phyloP scores from a whole-genome alignment of 2,113 vertebrate genomes.

The Nibea coibor region DNA sequence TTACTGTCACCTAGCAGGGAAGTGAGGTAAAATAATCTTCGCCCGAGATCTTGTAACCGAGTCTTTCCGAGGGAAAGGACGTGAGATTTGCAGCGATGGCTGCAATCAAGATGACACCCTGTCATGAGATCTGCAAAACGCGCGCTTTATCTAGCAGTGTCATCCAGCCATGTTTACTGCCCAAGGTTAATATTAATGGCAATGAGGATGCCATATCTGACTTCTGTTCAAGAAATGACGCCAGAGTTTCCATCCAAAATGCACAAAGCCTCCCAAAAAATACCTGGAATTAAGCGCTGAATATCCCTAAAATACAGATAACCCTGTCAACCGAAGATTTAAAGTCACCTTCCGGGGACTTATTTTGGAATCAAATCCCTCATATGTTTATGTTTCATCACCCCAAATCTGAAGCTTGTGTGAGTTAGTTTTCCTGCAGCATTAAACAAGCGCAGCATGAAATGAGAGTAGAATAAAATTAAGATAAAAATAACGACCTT shows the following conservation, averaged over 20 bases:
- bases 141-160: slow-evolving; percentile 47
- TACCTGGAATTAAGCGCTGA: neutral
- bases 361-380: neutral
- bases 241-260: neutral
- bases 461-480: slow-evolving; percentile 16
- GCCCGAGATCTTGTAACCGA: slow-evolving; percentile 47
- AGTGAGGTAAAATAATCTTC: slow-evolving; percentile 50
- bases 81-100: slow-evolving; percentile 9
- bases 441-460: slow-evolving; percentile 3
- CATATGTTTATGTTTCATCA: slow-evolving; percentile 9
- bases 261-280: neutral
- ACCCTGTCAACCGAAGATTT: neutral
- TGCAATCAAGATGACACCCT: slow-evolving; percentile 57
- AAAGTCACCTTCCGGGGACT: neutral
- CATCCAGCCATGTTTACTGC: slow-evolving; percentile 32
- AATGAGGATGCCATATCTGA: slow-evolving; percentile 4
- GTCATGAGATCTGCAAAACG: slow-evolving; percentile 52
- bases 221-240: slow-evolving; percentile 10
- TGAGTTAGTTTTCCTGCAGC: slow-evolving; percentile 1
- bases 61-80: slow-evolving; percentile 36
- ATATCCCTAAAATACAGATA: slow-evolving; percentile 17
- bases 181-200: slow-evolving; percentile 26
- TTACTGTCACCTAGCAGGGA: slow-evolving; percentile 42
- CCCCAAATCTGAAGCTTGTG: slow-evolving; percentile 7
- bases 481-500: neutral